Conservation (phyloP, 2,797 vertebrate species). For the Artibeus jamaicensis region DNA sequence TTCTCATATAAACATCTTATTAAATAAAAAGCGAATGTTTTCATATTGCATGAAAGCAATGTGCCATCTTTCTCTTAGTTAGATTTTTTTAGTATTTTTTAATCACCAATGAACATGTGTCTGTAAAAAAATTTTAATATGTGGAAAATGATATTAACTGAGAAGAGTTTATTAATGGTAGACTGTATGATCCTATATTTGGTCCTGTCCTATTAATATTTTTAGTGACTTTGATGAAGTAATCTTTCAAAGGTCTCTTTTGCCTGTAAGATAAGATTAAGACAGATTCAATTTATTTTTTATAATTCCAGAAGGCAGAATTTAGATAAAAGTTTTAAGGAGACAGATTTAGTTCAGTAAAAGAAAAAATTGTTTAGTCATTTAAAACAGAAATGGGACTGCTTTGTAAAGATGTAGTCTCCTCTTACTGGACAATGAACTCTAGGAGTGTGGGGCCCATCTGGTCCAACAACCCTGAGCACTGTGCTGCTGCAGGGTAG, state of each 20-base stretch:
- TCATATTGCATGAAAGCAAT: neutral
- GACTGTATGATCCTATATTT: neutral
- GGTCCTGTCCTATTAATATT: neutral
- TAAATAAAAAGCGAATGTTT: neutral
- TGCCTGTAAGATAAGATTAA: neutral
- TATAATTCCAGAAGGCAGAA: neutral
- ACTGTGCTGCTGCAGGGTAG: neutral
- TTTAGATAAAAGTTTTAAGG: conserved; percentile 30
- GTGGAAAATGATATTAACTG: conserved; percentile 17
- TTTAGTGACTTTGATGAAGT: conserved; percentile 29
- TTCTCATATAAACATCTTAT: neutral
- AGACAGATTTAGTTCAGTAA: neutral
- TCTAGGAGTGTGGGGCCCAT: neutral
- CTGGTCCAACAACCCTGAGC: neutral
- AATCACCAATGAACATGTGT: neutral
- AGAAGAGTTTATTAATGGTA: neutral
- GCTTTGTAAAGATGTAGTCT: neutral
- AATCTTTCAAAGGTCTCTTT: conserved; percentile 28
- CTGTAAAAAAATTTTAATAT: neutral
- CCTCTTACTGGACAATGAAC: neutral
- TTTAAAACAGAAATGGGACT: neutral
- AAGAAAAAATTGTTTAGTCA: neutral
- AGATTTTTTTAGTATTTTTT: neutral
- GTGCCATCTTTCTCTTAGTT: neutral
- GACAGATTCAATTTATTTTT: neutral